Evolutionary conservation across 2,888 invertebrate species (phyloP), one percentile per base, ranked within the genome.

Genomic region (Spialia ferax): DNA sequence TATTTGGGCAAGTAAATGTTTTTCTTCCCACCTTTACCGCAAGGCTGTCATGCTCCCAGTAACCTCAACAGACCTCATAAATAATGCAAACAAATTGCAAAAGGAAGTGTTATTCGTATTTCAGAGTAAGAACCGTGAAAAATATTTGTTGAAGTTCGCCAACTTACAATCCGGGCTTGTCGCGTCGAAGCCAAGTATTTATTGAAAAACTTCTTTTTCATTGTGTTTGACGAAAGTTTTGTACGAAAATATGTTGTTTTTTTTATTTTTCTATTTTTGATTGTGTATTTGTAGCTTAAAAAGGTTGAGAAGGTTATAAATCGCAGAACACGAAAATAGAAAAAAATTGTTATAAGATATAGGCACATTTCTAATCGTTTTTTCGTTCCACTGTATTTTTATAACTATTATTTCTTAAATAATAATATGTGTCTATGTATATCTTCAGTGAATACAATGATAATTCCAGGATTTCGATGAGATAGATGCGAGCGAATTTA

Each of bases 141-240:
- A 61, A 67, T 67, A 67, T 67, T 67, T 67, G 67, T 61, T 55
- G 48, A 67, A 67, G 67, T 56, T 67, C 7, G 55, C 29, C 18
- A 61, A 61, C 15, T 61, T 35, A 32, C 67, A 66, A 66, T 52
- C 65, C 55, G 67, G 23, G 60, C 42, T 55, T 61, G 55, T 67
- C 61, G 42, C 61, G 23, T 61, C 48, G 61, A 55, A 45, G 32
- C 26, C 61, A 45, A 67, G 67, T 67, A 61, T 67, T 67, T 67
- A 67, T 67, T 67, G 54, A 67, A 66, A 66, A 67, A 67, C 54
- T 67, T 67, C 48, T 61, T 61, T n/a, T n/a, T n/a, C n/a, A n/a
- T n/a, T n/a, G n/a, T n/a, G n/a, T n/a, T n/a, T n/a, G n/a, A n/a
- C n/a, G n/a, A n/a, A n/a, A n/a, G n/a, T n/a, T n/a, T n/a, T n/a